Evolutionary conservation across 2,797 vertebrate species (phyloP), one percentile per base, ranked within the genome.

Genomic region (Lithobates pipiens): DNA sequence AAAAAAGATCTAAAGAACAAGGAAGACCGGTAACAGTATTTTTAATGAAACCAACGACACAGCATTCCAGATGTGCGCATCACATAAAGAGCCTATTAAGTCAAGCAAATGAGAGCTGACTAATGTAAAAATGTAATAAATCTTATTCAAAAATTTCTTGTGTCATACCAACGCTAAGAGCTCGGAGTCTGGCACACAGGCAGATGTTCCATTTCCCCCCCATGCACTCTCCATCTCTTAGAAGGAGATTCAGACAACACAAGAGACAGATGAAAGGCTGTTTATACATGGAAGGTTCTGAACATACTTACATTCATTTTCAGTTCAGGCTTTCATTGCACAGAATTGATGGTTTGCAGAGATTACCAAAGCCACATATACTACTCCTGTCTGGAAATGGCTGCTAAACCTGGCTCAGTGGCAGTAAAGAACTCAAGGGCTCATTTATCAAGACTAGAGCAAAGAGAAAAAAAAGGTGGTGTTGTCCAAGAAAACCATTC

Each of bases 261-360:
- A 70, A 44, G 8, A 69, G 39, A 27, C 63, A 70, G 65, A 69
- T 80, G 65, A 80, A 80, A 80, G 63, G 25, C 44, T 29, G 15
- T 39, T n/a, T 67, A n/a, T 68, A 78, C 29, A 44, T 42, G 76
- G 61, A 67, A 68, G 21, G 76, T 61, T 61, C 54, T 61, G 54
- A 61, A 61, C 54, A 61, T 61, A 61, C 54, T 61, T 61, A 23
- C 21, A 61, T 23, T 3, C 21, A 23, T 23, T 61, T 9, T 23
- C 1, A 61, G 10, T 61, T 4, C 21, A 61, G 18, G 50, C 50
- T 57, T 57, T 57, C 50, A 21, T 16, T 57, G 15, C 50, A 57
- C 18, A 57, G 50, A 21, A 57, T 21, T 57, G 50, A 57, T 57
- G 50, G 50, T 57, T 57, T 4, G 21, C 50, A 57, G 50, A 57